Percentiles rank a stretch among this genome's conserved stretches.
Conservation (phyloP, 2,797 vertebrate genomes). For the Tapirus indicus region DNA sequence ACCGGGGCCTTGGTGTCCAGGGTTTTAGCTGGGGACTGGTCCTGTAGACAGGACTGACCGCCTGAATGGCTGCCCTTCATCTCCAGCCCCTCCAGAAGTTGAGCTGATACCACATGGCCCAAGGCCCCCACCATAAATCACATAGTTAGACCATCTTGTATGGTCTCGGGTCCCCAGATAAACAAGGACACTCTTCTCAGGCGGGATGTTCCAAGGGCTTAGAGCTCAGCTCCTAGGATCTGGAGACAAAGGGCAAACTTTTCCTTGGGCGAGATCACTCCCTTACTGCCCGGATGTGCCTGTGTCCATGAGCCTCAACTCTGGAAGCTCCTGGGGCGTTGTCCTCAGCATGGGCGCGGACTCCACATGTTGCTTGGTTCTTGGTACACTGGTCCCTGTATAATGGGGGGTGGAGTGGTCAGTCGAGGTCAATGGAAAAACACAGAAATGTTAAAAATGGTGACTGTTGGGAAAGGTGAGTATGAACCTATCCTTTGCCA, state of each 20-base stretch:
- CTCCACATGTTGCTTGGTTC: accelerated
- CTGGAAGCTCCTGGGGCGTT: accelerated
- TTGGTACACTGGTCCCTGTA: accelerated
- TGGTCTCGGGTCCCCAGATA: background rate
- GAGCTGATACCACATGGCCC: background rate
- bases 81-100: background rate
- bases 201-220: background rate
- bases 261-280: background rate
- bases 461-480: accelerated
- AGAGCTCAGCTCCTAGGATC: background rate
- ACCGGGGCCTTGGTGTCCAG: background rate
- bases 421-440: background rate
- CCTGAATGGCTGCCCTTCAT: too few relatives aligned
- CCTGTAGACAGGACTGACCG: accelerated
- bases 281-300: background rate
- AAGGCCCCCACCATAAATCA: background rate
- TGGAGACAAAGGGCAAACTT: background rate
- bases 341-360: background rate
- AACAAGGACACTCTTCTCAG: background rate
- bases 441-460: background rate
- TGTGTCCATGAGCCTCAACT: accelerated
- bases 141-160: accelerated
- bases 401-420: background rate
- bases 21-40: background rate
- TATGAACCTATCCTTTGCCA: accelerated